Conservation (phyloP, 2,888 invertebrate genomes). For the Spisula solida region DNA sequence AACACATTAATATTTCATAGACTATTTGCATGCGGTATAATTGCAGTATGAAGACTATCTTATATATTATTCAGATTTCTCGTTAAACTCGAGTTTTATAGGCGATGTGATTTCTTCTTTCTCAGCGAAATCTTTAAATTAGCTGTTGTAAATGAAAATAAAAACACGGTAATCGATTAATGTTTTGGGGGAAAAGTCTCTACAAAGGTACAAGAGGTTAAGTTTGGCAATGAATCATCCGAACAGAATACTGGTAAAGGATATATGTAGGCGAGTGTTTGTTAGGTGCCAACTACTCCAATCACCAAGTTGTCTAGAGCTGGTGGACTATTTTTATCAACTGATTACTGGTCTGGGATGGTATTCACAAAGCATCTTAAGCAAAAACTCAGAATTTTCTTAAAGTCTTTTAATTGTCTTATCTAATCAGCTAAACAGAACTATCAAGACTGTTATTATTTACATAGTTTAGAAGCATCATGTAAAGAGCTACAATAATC, state of each 20-base stretch:
- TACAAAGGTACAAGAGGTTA: background rate
- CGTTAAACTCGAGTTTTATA: conserved; percentile 53
- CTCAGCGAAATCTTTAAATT: conserved; percentile 21
- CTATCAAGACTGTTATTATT: no score
- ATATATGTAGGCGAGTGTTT: no score
- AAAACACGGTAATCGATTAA: conserved; percentile 32
- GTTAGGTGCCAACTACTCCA: no score
- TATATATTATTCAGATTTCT: conserved; percentile 54
- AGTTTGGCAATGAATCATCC: background rate
- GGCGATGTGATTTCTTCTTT: conserved; percentile 40
- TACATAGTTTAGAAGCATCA: no score
- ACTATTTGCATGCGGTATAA: conserved; percentile 32
- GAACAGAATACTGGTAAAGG: background rate
- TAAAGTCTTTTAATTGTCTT: no score
- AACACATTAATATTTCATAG: conserved; percentile 43
- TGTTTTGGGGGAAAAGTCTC: conserved; percentile 24
- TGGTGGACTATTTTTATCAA: no score
- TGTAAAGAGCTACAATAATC: no score
- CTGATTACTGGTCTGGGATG: no score
- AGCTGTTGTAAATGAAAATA: conserved; percentile 28
- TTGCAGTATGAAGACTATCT: conserved; percentile 11
- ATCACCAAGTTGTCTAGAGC: no score
- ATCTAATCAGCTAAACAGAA: no score
- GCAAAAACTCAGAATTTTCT: no score
- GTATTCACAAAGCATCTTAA: no score